Conservation (phyloP, 2,113 vertebrate species). For the Trematomus loennbergii region DNA sequence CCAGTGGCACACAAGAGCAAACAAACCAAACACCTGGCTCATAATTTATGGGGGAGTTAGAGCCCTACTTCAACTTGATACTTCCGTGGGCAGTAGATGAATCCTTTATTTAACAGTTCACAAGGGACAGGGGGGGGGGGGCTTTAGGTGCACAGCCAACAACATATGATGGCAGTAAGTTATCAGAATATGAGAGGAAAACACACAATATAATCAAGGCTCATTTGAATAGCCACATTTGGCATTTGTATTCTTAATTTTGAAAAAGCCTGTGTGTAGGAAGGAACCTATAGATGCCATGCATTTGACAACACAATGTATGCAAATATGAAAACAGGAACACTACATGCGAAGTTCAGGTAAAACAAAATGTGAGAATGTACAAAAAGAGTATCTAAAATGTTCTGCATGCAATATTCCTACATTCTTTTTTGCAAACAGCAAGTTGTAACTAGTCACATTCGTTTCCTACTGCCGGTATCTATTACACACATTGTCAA, state of each 20-base stretch:
- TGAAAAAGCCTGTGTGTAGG: neutral
- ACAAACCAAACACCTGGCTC: slow-evolving; percentile 67
- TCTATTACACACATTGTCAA: neutral
- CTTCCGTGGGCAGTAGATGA: slow-evolving; percentile 65
- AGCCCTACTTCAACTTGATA: slow-evolving; percentile 74
- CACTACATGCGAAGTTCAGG: neutral
- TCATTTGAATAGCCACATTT: slow-evolving; percentile 10
- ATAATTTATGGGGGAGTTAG: slow-evolving; percentile 71
- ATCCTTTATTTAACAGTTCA: slow-evolving; percentile 65
- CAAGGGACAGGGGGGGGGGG: slow-evolving; percentile 35
- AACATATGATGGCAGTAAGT: slow-evolving; percentile 29
- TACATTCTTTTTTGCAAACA: neutral
- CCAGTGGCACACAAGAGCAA: slow-evolving; percentile 62
- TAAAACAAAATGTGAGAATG: neutral
- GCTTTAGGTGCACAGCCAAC: slow-evolving; percentile 39
- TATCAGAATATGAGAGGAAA: slow-evolving; percentile 26
- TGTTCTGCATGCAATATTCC: neutral
- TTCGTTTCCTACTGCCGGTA: neutral
- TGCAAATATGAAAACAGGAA: neutral
- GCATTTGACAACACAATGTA: neutral
- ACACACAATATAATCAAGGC: neutral
- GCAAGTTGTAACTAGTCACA: neutral
- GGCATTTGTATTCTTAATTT: neutral
- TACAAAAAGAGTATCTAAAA: neutral
- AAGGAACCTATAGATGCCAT: neutral